phyloP scores from a whole-genome alignment of 2,113 vertebrate species.

The Climacteris rufus region DNA sequence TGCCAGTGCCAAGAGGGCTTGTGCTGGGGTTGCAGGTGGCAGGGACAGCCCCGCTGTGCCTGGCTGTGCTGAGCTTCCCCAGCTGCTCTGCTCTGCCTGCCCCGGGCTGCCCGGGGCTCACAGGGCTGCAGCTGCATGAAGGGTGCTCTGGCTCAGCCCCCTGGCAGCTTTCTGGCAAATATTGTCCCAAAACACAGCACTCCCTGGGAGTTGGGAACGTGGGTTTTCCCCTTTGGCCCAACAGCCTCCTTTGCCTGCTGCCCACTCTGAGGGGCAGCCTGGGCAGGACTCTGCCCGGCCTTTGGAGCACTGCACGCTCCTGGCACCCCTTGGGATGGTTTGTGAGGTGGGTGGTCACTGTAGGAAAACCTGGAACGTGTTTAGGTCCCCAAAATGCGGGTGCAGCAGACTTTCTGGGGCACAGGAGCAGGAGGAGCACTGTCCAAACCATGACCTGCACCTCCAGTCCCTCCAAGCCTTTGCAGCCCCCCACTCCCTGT shows the following conservation, averaged over 20 bases:
- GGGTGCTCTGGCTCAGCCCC: neutral
- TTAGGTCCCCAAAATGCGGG: neutral
- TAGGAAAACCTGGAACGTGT: neutral
- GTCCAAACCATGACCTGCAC: accelerated
- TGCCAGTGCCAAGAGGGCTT: neutral
- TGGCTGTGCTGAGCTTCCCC: neutral
- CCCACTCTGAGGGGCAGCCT: accelerated
- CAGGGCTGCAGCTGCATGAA: neutral
- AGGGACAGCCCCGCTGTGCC: neutral
- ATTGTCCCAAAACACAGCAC: neutral
- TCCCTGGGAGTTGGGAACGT: accelerated
- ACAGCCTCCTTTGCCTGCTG: neutral
- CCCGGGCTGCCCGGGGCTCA: accelerated
- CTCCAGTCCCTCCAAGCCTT: neutral
- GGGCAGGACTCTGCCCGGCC: neutral
- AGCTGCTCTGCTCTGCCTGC: neutral
- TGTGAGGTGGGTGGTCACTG: neutral
- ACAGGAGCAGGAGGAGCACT: neutral
- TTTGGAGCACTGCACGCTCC: accelerated
- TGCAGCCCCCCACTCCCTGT: neutral
- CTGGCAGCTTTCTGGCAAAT: neutral
- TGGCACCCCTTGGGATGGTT: accelerated
- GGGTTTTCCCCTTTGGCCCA: accelerated
- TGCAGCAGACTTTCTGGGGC: accelerated
- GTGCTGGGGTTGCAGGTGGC: neutral